Base-by-base conservation (phyloP, 53 echinoderm and acorn worm species). In the Holothuria leucospilota region DNA sequence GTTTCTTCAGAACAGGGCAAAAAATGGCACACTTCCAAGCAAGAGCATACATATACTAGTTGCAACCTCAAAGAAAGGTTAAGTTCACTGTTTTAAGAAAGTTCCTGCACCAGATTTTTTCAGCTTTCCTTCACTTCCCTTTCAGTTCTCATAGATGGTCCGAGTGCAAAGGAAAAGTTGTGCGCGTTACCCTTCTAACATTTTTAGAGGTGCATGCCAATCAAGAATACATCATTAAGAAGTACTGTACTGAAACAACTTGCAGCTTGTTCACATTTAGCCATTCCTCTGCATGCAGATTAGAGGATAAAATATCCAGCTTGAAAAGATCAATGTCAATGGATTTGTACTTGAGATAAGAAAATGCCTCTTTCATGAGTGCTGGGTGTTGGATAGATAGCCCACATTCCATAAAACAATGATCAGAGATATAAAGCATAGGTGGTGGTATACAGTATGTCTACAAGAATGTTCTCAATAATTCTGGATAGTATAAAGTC, bases 271-370 rank as follows among this genome's bases (percentile, higher is more conserved):
- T 68, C 29, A 68, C 24, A 23, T 68, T 29, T 9, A 23, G 27
- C 68, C 68, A 67, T 13, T 67, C 68, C 20, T 68, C 68, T 13
- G 68, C n/a, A n/a, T n/a, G n/a, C n/a, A n/a, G n/a, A n/a, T n/a
- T n/a, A n/a, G n/a, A n/a, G n/a, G n/a, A n/a, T n/a, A n/a, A n/a
- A n/a, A n/a, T n/a, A n/a, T n/a, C n/a, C n/a, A n/a, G n/a, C n/a
- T n/a, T n/a, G n/a, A 4, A 68, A 27, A 1, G 27, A 68, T 26
- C 25, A 27, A 27, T 27, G 25, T 9, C 14, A 29, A 0, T 29
- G 29, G 24, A 23, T 27, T 68, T 27, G 25, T 29, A 18, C 20
- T 9, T 29, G 25, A 27, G 24, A 68, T 27, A 26, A 27, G 24
- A 68, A 27, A 26, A 21, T 4, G 25, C 27, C 13, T 29, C 21